A percentile compares a stretch with the other conserved stretches of the same genome.
phyloP scores from a whole-genome alignment of 2,797 vertebrate genomes.

The Anabas testudineus region DNA sequence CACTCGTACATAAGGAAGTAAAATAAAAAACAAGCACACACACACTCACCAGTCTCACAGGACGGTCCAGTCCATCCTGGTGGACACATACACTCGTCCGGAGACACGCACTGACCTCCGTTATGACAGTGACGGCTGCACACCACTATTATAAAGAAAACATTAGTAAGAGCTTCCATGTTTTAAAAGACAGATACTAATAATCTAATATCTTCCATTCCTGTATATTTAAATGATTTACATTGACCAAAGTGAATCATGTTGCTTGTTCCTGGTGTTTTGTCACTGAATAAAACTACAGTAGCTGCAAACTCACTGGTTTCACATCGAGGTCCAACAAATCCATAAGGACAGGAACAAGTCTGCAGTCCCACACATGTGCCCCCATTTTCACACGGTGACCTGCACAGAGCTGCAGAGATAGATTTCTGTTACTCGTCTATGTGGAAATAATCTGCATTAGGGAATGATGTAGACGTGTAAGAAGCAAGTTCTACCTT shows the following conservation, averaged over 20 bases:
- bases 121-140: slow-evolving; percentile 88
- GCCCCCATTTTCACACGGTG: slow-evolving; percentile 83
- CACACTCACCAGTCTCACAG: slow-evolving; percentile 83
- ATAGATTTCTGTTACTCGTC: background rate
- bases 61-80: slow-evolving; percentile 85
- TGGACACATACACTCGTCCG: slow-evolving; percentile 83
- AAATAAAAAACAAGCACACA: background rate
- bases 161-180: background rate
- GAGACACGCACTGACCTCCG: slow-evolving; percentile 83
- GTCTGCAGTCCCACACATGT: slow-evolving; percentile 84
- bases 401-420: slow-evolving; percentile 77
- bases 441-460: no score
- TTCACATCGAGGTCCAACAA: slow-evolving; percentile 86
- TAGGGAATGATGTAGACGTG: background rate
- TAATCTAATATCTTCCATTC: no score
- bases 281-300: background rate
- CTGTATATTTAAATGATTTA: no score
- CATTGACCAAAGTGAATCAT: no score
- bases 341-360: slow-evolving; percentile 88
- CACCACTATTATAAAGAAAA: slow-evolving; percentile 76
- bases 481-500: slow-evolving; percentile 44
- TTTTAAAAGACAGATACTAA: background rate
- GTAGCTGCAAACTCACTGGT: slow-evolving; percentile 73
- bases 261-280: background rate
- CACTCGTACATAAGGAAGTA: background rate